Conservation (phyloP, 2,797 vertebrate genomes). For the Petrocephalus sullivani region DNA sequence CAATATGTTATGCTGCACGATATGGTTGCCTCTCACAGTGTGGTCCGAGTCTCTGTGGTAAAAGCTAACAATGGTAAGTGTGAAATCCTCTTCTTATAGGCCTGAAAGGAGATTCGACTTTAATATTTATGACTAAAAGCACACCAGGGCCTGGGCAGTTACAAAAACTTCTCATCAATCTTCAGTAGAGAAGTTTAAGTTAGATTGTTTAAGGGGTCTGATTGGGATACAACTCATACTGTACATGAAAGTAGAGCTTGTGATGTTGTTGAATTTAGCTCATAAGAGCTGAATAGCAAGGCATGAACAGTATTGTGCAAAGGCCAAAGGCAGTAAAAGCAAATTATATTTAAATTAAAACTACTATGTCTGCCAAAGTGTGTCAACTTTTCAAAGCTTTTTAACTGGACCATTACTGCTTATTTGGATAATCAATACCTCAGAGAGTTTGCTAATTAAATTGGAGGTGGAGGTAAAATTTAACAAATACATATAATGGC, state of each 20-base stretch:
- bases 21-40: conserved; percentile 88
- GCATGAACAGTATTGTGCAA: too few relatives aligned
- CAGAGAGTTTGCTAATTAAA: neutral
- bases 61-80: conserved; percentile 72
- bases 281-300: neutral
- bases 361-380: neutral
- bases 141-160: neutral
- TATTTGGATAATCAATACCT: neutral
- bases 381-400: neutral
- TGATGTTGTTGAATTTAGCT: neutral
- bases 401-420: neutral
- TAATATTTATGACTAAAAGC: neutral
- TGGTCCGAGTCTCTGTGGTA: conserved; percentile 80
- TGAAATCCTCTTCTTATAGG: neutral
- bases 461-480: neutral
- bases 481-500: neutral
- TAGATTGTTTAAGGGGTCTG: neutral
- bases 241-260: neutral
- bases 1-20: conserved; percentile 91
- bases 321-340: neutral
- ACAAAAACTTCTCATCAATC: neutral
- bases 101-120: neutral
- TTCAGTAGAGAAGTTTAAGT: neutral
- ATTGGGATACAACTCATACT: neutral
- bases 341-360: neutral